Conservation (phyloP, 2,113 vertebrate species). For the Tachuris rubrigastra region DNA sequence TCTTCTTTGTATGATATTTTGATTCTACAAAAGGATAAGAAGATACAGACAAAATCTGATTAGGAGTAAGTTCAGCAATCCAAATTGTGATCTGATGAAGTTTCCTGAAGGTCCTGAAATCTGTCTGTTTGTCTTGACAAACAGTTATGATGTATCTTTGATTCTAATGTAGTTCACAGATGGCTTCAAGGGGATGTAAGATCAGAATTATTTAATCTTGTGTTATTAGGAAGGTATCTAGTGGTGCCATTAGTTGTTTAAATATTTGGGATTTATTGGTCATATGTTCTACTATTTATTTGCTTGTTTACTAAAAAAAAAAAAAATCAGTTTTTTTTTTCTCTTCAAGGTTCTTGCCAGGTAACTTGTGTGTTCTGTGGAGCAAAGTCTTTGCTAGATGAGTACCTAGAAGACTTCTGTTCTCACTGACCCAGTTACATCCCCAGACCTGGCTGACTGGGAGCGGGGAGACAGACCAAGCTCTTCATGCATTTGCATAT, state of each 20-base stretch:
- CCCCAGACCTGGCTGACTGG: background rate
- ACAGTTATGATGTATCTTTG: background rate
- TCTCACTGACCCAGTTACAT: background rate
- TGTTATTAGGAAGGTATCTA: background rate
- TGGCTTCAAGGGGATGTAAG: background rate
- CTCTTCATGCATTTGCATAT: background rate
- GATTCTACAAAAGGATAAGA: background rate
- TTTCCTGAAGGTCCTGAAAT: background rate
- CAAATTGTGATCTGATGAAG: background rate
- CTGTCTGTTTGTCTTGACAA: background rate
- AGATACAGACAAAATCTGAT: background rate
- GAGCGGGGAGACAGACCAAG: background rate
- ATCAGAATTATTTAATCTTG: background rate
- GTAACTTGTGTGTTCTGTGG: background rate
- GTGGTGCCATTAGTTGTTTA: background rate
- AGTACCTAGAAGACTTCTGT: background rate
- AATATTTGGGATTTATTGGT: background rate
- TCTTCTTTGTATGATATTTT: background rate
- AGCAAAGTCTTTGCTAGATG: background rate
- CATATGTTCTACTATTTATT: background rate
- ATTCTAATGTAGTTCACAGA: background rate
- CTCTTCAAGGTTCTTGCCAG: background rate
- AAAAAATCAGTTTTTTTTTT: background rate
- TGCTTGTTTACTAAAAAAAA: background rate
- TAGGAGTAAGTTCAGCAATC: background rate